Percentiles rank a stretch among this genome's conserved stretches.
Evolutionary conservation across 2,888 invertebrate genomes (phyloP).

Genomic region (Heliconius aoede): DNA sequence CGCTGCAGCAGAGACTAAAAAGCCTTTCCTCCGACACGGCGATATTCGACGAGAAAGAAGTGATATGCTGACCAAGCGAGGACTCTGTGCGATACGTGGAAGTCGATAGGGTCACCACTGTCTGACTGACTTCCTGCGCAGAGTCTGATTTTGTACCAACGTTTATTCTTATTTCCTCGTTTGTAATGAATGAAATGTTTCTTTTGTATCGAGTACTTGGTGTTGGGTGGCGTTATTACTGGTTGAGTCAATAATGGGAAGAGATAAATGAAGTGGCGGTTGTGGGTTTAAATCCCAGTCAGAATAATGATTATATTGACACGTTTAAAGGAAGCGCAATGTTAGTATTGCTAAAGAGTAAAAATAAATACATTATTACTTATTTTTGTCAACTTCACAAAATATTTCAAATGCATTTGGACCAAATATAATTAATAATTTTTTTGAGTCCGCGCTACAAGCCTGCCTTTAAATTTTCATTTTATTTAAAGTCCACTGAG

Average conservation of each 20-base stretch:
- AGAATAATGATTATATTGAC: neutral
- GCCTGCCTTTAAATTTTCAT: constrained; percentile 36
- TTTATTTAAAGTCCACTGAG: neutral
- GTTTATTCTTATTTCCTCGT: constrained; percentile 37
- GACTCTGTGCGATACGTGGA: constrained; percentile 97
- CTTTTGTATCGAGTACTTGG: constrained; percentile 15
- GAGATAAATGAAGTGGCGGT: neutral
- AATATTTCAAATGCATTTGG: constrained; percentile 57
- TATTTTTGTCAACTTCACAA: neutral
- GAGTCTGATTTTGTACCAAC: constrained; percentile 61
- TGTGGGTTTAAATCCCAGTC: neutral
- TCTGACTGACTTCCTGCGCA: constrained; percentile 86
- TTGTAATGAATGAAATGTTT: neutral
- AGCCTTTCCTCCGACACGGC: constrained; percentile 92
- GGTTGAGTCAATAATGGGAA: neutral
- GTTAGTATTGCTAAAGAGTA: neutral
- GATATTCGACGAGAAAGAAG: constrained; percentile 93
- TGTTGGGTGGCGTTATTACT: neutral
- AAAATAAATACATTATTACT: neutral
- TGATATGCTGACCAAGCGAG: constrained; percentile 98
- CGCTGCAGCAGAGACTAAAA: constrained; percentile 90
- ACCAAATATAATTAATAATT: constrained; percentile 78
- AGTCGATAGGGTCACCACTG: constrained; percentile 94
- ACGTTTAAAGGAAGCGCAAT: neutral
- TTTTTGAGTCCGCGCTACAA: constrained; percentile 48